These are phyloP conservation scores for Cepaea hortensis DNA, from an alignment of 2,888 invertebrate genomes.

Conservation along the genomic window DNA sequence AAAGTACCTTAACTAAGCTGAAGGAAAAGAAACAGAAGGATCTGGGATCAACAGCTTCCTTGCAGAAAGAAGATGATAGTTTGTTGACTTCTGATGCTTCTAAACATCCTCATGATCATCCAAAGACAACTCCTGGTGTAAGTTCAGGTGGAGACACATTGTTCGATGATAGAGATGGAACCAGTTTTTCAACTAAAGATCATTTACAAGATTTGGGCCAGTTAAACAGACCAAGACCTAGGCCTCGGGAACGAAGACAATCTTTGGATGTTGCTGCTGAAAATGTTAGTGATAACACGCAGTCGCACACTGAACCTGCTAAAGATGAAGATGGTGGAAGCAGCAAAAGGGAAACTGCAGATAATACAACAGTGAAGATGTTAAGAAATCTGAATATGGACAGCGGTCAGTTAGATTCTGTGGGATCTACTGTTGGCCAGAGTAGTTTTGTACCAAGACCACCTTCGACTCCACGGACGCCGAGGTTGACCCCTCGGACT, in stretches of 20 bases:
- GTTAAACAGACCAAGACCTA: slow-evolving; percentile 38
- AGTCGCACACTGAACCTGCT: slow-evolving; percentile 29
- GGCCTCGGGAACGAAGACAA: slow-evolving; percentile 33
- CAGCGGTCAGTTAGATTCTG: slow-evolving; percentile 58
- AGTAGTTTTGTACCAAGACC: slow-evolving; percentile 68
- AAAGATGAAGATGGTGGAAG: slow-evolving; percentile 43
- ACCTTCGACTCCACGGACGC: slow-evolving; percentile 59
- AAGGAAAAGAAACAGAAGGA: slow-evolving; percentile 67
- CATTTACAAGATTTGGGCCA: not conserved
- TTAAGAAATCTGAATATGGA: slow-evolving; percentile 62
- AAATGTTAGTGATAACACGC: not conserved
- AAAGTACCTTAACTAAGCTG: slow-evolving; percentile 66
- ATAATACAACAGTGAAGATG: slow-evolving; percentile 9
- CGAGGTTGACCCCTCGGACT: slow-evolving; percentile 55
- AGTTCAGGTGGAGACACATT: not conserved
- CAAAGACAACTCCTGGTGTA: not conserved
- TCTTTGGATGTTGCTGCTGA: slow-evolving; percentile 3
- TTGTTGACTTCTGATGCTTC: not conserved
- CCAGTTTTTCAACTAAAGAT: slow-evolving; percentile 35
- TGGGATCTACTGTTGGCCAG: slow-evolving; percentile 62
- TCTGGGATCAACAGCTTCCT: slow-evolving; percentile 62
- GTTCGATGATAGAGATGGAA: not conserved
- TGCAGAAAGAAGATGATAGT: slow-evolving; percentile 6
- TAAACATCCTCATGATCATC: not conserved
- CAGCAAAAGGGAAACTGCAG: slow-evolving; percentile 18